These are phyloP conservation scores for Eucera pruinosa DNA, from an alignment of 2,888 invertebrate species.

Conservation along the genomic window DNA sequence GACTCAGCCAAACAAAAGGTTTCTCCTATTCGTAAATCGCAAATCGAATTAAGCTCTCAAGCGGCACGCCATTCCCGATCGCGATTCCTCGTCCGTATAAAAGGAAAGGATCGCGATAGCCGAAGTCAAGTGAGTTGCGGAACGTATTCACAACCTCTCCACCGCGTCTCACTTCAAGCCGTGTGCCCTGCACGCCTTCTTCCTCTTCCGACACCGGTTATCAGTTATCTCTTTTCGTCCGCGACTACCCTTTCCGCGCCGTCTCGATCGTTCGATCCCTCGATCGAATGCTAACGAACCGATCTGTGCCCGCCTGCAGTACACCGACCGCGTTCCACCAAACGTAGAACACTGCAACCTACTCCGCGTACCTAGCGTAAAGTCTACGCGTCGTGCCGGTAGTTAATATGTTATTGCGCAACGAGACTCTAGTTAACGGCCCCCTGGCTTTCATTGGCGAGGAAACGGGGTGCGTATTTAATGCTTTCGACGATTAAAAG, in stretches of 20 bases:
- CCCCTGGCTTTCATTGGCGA: slow-evolving; percentile 80
- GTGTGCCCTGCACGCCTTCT: slow-evolving; percentile 24
- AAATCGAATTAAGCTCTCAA: slow-evolving; percentile 83
- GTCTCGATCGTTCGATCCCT: too few species aligned
- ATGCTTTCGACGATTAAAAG: background rate
- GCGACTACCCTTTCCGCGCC: too few species aligned
- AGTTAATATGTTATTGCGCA: slow-evolving; percentile 78
- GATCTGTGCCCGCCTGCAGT: too few species aligned
- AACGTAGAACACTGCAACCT: too few species aligned
- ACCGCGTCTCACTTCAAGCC: slow-evolving; percentile 83
- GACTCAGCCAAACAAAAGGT: slow-evolving; percentile 82
- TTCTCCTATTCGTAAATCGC: slow-evolving; percentile 80
- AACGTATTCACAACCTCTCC: slow-evolving; percentile 77
- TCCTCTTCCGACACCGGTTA: slow-evolving; percentile 29
- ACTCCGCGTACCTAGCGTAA: slow-evolving; percentile 27
- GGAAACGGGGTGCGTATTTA: slow-evolving; percentile 78
- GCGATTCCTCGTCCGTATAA: slow-evolving; percentile 74
- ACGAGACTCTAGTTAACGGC: slow-evolving; percentile 76
- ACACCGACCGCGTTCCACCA: too few species aligned
- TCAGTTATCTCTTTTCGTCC: too few species aligned
- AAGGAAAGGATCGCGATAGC: slow-evolving; percentile 66
- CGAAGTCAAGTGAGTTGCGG: slow-evolving; percentile 82
- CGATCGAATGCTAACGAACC: too few species aligned
- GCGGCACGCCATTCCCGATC: slow-evolving; percentile 80
- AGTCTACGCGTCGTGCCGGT: slow-evolving; percentile 39